A percentile compares a stretch with the other conserved stretches of the same genome.
Evolutionary conservation across 2,113 vertebrate species (phyloP).

Genomic region (Tetrax tetrax): DNA sequence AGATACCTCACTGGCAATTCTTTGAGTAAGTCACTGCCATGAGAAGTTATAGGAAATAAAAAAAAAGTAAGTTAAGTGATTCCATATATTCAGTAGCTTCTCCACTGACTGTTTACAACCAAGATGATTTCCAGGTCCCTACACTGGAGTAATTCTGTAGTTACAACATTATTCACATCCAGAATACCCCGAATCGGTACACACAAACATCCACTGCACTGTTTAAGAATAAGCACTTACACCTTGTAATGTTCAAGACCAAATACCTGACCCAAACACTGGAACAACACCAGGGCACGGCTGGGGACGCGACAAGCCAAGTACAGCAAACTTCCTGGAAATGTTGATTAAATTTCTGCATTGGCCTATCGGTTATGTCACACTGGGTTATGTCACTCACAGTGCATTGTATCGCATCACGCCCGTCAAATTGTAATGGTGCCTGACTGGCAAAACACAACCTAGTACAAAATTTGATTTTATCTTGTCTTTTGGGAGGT

Average conservation of each 20-base stretch:
- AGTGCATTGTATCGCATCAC: not conserved
- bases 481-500: not conserved
- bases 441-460: conserved; percentile 20
- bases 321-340: not conserved
- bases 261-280: not conserved
- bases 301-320: not conserved
- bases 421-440: not conserved
- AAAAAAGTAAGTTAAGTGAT: not conserved
- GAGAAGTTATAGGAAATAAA: not conserved
- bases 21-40: not conserved
- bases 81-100: not conserved
- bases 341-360: not conserved
- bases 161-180: not conserved
- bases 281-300: not conserved
- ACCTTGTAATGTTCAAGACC: not conserved
- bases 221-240: not conserved
- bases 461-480: conserved; percentile 60
- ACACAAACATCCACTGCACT: not conserved
- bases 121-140: not conserved
- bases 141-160: not conserved
- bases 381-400: conserved; percentile 41
- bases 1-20: not conserved
- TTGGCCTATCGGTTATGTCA: not conserved
- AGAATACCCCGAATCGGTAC: not conserved
- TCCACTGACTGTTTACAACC: not conserved